phyloP scores from a whole-genome alignment of 2,888 invertebrate genomes.

The Pogonocherus hispidulus region DNA sequence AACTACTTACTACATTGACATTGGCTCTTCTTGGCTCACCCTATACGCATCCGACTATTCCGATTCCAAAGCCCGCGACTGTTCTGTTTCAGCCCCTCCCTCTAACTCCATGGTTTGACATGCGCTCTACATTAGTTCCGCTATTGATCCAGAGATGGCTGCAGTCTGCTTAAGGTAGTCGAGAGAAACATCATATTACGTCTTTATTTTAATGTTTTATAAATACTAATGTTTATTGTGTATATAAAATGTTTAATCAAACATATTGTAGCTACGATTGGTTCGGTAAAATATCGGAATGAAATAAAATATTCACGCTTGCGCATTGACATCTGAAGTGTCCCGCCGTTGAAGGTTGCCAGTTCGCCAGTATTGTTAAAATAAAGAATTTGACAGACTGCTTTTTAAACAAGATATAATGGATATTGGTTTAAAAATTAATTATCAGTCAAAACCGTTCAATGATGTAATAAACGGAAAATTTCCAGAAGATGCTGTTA shows the following conservation, averaged over 20 bases:
- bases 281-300: neutral
- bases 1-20: too few species aligned
- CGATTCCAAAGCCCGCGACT: too few species aligned
- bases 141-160: constrained; percentile 54
- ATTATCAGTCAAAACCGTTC: neutral
- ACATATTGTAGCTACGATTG: too few species aligned
- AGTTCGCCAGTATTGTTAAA: neutral
- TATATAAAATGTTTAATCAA: too few species aligned
- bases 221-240: neutral
- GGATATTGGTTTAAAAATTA: constrained; percentile 15
- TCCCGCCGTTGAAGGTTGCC: neutral
- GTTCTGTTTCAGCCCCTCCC: too few species aligned
- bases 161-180: constrained; percentile 7
- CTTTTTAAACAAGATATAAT: neutral
- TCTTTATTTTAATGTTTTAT: neutral
- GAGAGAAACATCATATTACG: neutral
- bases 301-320: neutral
- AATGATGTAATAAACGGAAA: constrained; percentile 26
- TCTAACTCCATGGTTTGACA: neutral
- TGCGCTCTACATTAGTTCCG: constrained; percentile 39
- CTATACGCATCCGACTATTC: too few species aligned
- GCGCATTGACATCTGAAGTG: neutral
- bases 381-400: neutral
- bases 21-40: too few species aligned
- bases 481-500: constrained; percentile 35